Evolutionary conservation across 2,113 vertebrate genomes (phyloP).

Genomic region (Puffinus mauretanicus): DNA sequence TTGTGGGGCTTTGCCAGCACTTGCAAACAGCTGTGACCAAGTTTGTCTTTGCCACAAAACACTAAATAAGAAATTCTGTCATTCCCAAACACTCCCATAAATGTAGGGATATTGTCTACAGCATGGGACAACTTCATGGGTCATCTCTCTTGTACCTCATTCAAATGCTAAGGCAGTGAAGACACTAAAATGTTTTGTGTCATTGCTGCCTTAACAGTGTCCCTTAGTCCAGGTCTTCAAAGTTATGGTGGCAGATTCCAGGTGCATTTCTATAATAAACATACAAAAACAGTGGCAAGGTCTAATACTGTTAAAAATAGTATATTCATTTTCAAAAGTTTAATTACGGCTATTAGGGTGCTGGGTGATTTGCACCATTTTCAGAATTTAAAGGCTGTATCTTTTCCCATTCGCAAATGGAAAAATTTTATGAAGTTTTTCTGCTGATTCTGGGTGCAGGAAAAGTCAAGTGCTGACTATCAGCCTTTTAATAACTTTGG

Average conservation of each 20-base stretch:
- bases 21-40: neutral
- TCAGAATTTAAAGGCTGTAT: neutral
- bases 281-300: neutral
- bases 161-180: neutral
- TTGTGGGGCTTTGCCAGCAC: neutral
- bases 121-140: neutral
- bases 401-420: neutral
- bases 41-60: neutral
- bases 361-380: neutral
- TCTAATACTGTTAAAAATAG: neutral
- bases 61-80: neutral
- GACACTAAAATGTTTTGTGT: neutral
- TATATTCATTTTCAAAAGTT: neutral
- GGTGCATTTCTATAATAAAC: neutral
- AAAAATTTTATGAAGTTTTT: neutral
- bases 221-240: neutral
- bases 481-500: neutral
- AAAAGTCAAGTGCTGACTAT: neutral
- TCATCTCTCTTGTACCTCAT: neutral
- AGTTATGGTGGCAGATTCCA: neutral
- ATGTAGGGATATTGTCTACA: neutral
- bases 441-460: neutral
- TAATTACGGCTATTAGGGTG: neutral
- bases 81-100: neutral
- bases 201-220: neutral